Conservation (phyloP, 2,797 vertebrate species). For the Platalea minor region DNA sequence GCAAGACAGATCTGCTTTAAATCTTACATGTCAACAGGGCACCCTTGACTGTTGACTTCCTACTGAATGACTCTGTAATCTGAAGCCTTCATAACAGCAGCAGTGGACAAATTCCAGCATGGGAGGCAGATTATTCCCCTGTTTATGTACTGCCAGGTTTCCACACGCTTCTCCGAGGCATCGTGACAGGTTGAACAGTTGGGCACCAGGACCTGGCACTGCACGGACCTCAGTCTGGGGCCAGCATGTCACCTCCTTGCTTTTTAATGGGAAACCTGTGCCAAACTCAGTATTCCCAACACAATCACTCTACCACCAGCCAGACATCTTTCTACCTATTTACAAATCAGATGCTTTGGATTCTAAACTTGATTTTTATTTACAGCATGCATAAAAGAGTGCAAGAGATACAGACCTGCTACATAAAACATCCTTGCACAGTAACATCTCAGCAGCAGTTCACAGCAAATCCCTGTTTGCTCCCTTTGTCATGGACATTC, state of each 20-base stretch:
- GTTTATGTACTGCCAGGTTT: background rate
- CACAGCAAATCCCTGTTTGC: background rate
- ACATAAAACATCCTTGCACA: background rate
- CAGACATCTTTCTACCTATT: background rate
- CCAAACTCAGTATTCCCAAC: background rate
- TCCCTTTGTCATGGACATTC: background rate
- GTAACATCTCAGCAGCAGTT: background rate
- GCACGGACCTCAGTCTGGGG: accelerated
- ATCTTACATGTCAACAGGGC: constrained; percentile 13
- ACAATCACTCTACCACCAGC: background rate
- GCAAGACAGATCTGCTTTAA: constrained; percentile 21
- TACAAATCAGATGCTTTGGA: background rate
- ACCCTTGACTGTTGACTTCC: constrained; percentile 24
- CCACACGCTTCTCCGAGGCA: background rate
- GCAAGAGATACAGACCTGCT: background rate
- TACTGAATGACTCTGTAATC: constrained; percentile 19
- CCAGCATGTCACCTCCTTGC: background rate
- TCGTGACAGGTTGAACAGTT: background rate
- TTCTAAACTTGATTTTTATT: background rate
- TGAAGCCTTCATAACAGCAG: constrained; percentile 28
- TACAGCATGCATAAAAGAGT: background rate
- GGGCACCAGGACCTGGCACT: background rate
- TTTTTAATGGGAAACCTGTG: background rate
- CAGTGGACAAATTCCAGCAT: background rate
- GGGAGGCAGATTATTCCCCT: background rate